Percentiles rank a stretch among this genome's conserved stretches.
Conservation (phyloP, 2,888 invertebrate genomes). For the Molorchus minor region DNA sequence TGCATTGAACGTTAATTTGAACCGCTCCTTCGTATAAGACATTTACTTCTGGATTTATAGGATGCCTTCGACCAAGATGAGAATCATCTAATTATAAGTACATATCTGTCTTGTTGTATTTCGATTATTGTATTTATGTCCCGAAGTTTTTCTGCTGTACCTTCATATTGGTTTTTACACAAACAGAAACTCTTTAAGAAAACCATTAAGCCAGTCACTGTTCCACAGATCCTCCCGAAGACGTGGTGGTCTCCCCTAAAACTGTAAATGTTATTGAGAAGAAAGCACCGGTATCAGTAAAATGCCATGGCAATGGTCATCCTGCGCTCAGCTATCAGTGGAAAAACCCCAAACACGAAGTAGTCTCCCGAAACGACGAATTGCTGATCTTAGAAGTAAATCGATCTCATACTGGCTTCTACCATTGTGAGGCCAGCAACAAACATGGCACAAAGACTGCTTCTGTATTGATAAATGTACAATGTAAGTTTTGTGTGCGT, state of each 20-base stretch:
- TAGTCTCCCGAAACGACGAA: slow-evolving; percentile 64
- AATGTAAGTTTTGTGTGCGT: slow-evolving; percentile 70
- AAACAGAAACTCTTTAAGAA: too few relatives aligned
- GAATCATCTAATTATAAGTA: too few relatives aligned
- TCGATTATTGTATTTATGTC: too few relatives aligned
- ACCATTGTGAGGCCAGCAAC: slow-evolving; percentile 81
- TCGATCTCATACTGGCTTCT: slow-evolving; percentile 78
- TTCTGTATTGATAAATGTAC: slow-evolving; percentile 78
- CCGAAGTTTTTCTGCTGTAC: too few relatives aligned
- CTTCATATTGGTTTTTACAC: too few relatives aligned
- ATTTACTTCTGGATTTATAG: too few relatives aligned
- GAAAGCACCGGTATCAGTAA: slow-evolving; percentile 67
- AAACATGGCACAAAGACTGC: slow-evolving; percentile 79
- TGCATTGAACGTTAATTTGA: too few relatives aligned
- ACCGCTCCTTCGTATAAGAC: too few relatives aligned
- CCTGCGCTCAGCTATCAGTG: slow-evolving; percentile 79
- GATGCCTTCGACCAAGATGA: too few relatives aligned
- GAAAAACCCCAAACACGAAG: slow-evolving; percentile 69
- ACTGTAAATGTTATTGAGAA: slow-evolving; percentile 67
- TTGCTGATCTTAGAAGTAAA: slow-evolving; percentile 71
- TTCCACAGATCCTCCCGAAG: slow-evolving; percentile 89
- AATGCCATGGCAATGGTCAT: slow-evolving; percentile 72
- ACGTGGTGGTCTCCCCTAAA: slow-evolving; percentile 75
- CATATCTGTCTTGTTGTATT: too few relatives aligned
- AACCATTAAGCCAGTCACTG: too few relatives aligned